Conservation (phyloP, 2,797 vertebrate species). For the Hypotaenidia okinawae region DNA sequence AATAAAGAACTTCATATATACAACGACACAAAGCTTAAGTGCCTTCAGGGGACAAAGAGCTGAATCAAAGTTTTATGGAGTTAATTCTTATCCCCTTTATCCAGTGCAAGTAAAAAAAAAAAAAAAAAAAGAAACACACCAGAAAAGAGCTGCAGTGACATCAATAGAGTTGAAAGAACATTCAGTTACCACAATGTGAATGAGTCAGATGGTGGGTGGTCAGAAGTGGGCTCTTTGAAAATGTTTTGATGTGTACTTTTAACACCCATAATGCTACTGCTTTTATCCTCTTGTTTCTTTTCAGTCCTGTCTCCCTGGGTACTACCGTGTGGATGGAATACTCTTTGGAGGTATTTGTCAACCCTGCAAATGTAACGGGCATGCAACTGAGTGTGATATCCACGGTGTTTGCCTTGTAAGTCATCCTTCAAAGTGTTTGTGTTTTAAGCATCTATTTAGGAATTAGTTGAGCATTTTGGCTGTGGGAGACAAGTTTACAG, state of each 20-base stretch:
- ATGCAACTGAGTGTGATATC: conserved; percentile 85
- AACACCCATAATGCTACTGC: background rate
- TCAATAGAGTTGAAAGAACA: background rate
- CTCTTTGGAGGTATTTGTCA: conserved; percentile 93
- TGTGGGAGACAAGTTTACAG: background rate
- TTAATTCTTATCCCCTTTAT: background rate
- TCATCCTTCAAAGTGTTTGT: background rate
- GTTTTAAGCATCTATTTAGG: background rate
- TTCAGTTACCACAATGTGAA: background rate
- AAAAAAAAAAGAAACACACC: background rate
- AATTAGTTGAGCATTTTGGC: background rate
- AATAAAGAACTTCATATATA: background rate
- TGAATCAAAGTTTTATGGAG: background rate
- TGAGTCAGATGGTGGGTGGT: background rate
- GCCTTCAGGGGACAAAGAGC: background rate
- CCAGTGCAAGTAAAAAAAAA: background rate
- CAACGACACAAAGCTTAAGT: background rate
- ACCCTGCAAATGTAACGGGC: conserved; percentile 90
- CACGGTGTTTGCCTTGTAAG: conserved; percentile 89
- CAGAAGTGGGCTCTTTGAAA: background rate
- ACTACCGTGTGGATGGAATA: conserved; percentile 90
- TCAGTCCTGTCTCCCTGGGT: conserved; percentile 88
- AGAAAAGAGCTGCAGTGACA: background rate
- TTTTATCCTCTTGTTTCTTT: background rate
- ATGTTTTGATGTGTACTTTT: background rate